A percentile compares a stretch with the other conserved stretches of the same genome.
Evolutionary conservation across 2,113 vertebrate species (phyloP).

Genomic region (Brachyhypopomus occidentalis): DNA sequence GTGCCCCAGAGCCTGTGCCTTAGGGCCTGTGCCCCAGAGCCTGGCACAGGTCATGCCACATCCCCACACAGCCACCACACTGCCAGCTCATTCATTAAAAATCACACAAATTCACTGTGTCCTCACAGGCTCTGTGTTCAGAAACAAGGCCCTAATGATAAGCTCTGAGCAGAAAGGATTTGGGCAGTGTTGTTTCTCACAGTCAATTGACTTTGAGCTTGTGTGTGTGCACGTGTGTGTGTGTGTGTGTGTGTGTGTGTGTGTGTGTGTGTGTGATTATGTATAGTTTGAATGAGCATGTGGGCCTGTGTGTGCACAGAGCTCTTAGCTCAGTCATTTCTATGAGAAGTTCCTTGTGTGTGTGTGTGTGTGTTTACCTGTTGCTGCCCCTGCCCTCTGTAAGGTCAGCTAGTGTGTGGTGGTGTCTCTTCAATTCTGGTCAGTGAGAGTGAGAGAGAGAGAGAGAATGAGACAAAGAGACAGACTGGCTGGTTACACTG

Average conservation of each 20-base stretch:
- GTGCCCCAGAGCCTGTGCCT: too few species aligned
- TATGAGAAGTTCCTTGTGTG: conserved; percentile 41
- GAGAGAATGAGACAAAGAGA: conserved; percentile 27
- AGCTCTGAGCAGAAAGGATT: conserved; percentile 34
- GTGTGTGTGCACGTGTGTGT: conserved; percentile 36
- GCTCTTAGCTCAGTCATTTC: too few species aligned
- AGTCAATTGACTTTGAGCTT: conserved; percentile 52
- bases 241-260: conserved; percentile 20
- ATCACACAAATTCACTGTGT: conserved; percentile 30
- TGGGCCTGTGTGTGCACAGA: conserved; percentile 53
- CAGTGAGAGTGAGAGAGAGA: not conserved
- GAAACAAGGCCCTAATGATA: conserved; percentile 34
- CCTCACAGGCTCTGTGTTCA: conserved; percentile 30
- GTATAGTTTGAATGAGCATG: conserved; percentile 47
- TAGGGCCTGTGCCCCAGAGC: conserved; percentile 1
- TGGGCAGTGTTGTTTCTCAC: conserved; percentile 39
- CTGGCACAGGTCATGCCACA: conserved; percentile 33
- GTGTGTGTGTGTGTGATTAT: conserved; percentile 38
- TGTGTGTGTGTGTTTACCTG: not conserved
- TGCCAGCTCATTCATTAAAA: conserved; percentile 38
- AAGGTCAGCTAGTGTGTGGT: too few species aligned
- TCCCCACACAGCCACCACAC: conserved; percentile 28
- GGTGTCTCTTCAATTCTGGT: too few species aligned
- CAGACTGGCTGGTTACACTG: conserved; percentile 33
- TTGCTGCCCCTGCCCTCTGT: too few species aligned